Evolutionary conservation across 2,113 vertebrate genomes (phyloP), one percentile per base, ranked within the genome.

Genomic region (Geothlypis trichas): DNA sequence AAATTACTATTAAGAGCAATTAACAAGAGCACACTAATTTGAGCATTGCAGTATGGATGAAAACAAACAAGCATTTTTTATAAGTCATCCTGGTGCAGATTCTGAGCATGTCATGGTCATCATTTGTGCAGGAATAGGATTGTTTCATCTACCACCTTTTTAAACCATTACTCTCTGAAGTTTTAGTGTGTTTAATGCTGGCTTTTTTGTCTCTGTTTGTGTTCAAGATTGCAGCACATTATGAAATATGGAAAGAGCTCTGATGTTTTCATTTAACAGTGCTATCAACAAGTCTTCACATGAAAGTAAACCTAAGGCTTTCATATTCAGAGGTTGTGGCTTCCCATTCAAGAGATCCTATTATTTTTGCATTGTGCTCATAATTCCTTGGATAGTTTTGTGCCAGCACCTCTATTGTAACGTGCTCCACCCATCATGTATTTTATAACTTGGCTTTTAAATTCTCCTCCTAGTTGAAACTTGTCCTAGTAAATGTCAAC

Each of bases 321-420:
- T 88, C 55, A 89, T 42, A 92, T 83, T 68, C 51, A 76, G 74
- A 51, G 11, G 55, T 41, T 88, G 81, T 89, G 84, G 63, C 72
- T 95, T 93, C 52, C 73, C 31, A 30, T 89, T 94, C 67, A 93
- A 87, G 74, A 78, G 47, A 58, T 58, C 35, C 15, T 85, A 33
- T 96, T 95, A 75, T 91, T 96, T 80, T 82, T 81, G 63, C n/a
- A 24, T 54, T 75, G 74, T 72, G 30, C 91, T 93, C 44, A 5
- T 86, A 91, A 91, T 72, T 39, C 73, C 37, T 68, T 46, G n/a
- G 26, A 44, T 68, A 84, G 22, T 57, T 93, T 93, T 82, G 42
- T 94, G 90, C 93, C 87, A 93, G 42, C 69, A 73, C 33, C 39
- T 93, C 57, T 58, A 66, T 79, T 95, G 61, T 87, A 89, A 87